These are phyloP conservation scores for Pelosia muscerda DNA, from an alignment of 2,888 invertebrate genomes.

Conservation along the genomic window DNA sequence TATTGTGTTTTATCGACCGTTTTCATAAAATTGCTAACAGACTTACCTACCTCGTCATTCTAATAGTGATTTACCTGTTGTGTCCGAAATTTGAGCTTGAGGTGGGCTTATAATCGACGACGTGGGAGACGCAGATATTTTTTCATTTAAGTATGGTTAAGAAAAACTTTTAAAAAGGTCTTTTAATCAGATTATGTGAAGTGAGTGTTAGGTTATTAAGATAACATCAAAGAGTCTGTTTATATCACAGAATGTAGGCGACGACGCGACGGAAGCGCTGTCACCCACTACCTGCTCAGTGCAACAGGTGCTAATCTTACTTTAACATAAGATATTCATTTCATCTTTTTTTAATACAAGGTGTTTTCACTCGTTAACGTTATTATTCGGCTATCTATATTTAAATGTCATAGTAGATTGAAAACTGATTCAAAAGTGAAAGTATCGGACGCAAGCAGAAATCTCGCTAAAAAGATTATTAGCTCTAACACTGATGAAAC, in stretches of 20 bases:
- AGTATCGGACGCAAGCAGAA: not conserved
- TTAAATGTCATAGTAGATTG: not conserved
- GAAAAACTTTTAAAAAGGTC: slow-evolving; percentile 17
- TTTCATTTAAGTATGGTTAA: too few species aligned
- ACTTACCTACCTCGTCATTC: not conserved
- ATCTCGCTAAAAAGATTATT: too few species aligned
- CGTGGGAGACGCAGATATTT: not conserved
- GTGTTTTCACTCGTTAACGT: not conserved
- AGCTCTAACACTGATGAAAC: too few species aligned
- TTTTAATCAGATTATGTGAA: slow-evolving; percentile 55
- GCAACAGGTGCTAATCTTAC: slow-evolving; percentile 46
- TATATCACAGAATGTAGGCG: slow-evolving; percentile 48
- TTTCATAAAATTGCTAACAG: slow-evolving; percentile 1
- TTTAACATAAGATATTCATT: slow-evolving; percentile 25
- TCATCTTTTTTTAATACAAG: slow-evolving; percentile 7
- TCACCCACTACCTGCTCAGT: slow-evolving; percentile 22
- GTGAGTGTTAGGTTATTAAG: slow-evolving; percentile 42
- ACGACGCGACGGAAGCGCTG: slow-evolving; percentile 42
- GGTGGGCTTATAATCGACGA: not conserved
- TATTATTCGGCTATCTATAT: not conserved
- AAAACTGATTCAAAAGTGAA: not conserved
- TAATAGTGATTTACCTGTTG: too few species aligned
- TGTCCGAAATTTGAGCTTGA: too few species aligned
- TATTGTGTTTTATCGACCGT: slow-evolving; percentile 21
- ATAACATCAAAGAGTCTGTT: slow-evolving; percentile 56